Percentiles rank a stretch among this genome's conserved stretches.
These are phyloP conservation scores for Nematostella vectensis DNA, from an alignment of 92 coral and sea anemone genomes.

Conservation along the genomic window DNA sequence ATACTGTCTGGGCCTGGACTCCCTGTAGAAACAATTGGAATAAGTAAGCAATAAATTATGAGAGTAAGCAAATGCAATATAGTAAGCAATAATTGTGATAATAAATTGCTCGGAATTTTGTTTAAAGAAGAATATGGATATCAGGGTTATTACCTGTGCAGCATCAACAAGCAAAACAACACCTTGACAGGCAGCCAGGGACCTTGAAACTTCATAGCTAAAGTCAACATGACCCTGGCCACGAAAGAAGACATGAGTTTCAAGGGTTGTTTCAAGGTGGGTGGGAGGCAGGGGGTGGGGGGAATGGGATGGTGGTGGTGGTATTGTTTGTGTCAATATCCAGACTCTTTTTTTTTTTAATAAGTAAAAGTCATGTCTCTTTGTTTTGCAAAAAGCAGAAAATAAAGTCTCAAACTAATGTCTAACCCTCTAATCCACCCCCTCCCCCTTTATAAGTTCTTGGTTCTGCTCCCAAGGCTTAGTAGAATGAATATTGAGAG, in stretches of 20 bases:
- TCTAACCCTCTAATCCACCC: no score
- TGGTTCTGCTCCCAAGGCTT: no score
- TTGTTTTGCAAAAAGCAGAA: neutral
- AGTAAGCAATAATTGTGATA: neutral
- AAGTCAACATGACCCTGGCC: slow-evolving; percentile 93
- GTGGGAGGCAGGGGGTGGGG: slow-evolving; percentile 2
- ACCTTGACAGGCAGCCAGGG: slow-evolving; percentile 96
- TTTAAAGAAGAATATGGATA: no score
- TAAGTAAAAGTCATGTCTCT: no score
- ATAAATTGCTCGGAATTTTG: neutral
- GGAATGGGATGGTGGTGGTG: neutral
- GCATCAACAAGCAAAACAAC: slow-evolving; percentile 88
- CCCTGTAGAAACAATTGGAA: slow-evolving; percentile 43
- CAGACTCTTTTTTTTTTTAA: no score
- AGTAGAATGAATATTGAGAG: no score
- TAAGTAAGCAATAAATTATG: neutral
- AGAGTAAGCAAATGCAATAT: neutral
- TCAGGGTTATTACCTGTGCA: no score
- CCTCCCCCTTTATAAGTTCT: no score
- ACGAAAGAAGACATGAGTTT: neutral
- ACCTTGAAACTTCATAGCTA: slow-evolving; percentile 95
- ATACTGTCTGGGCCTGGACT: slow-evolving; percentile 95
- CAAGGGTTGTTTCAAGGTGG: neutral
- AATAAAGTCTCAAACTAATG: neutral
- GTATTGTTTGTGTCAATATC: neutral